These are phyloP conservation scores for Dolichallabes microphthalmus DNA, from an alignment of 2,113 vertebrate genomes.

Conservation along the genomic window DNA sequence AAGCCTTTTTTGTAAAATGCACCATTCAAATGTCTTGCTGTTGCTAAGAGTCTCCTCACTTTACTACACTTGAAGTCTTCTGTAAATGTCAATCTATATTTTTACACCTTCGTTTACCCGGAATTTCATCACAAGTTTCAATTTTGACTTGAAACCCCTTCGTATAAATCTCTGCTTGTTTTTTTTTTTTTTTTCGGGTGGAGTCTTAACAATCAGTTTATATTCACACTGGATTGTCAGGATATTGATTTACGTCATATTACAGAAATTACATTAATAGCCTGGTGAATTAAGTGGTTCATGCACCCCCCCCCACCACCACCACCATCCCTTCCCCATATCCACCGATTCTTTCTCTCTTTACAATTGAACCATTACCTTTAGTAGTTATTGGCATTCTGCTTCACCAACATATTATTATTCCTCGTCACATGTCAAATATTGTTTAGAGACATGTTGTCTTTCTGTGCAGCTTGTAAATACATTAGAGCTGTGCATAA, in stretches of 20 bases:
- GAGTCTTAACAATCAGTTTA: neutral
- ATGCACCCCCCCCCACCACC: too few species aligned
- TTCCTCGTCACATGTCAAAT: neutral
- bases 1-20: too few species aligned
- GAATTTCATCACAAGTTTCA: too few species aligned
- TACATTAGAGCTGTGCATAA: neutral
- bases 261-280: neutral
- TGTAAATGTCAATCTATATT: too few species aligned
- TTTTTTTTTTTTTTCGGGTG: neutral
- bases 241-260: neutral
- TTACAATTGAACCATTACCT: neutral
- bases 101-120: too few species aligned
- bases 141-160: too few species aligned
- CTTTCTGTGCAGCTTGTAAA: slow-evolving; percentile 16
- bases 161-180: neutral
- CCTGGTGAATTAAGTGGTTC: neutral
- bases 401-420: neutral
- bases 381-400: neutral
- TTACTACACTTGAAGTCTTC: too few species aligned
- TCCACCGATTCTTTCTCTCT: neutral
- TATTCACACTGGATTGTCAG: neutral
- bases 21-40: too few species aligned
- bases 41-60: too few species aligned
- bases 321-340: neutral
- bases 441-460: neutral